Evolutionary conservation across 2,888 invertebrate genomes (phyloP).

Genomic region (Elegia similella): DNA sequence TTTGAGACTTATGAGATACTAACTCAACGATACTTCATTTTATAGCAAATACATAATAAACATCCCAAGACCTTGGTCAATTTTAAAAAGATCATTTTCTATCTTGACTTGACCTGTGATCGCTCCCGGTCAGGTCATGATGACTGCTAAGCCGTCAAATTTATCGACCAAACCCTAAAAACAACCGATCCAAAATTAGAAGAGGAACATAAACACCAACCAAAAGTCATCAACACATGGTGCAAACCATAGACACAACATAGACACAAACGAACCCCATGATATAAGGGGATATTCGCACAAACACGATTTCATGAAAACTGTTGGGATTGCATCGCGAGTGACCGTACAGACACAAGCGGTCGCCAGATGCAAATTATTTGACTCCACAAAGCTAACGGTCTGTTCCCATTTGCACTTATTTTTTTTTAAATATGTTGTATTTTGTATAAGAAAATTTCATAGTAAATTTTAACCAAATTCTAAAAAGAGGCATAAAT

Average conservation of each 20-base stretch:
- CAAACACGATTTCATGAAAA: slow-evolving; percentile 14
- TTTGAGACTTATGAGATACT: too few relatives aligned
- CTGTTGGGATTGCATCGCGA: slow-evolving; percentile 20
- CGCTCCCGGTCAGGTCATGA: too few relatives aligned
- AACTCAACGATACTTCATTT: too few relatives aligned
- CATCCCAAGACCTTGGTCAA: too few relatives aligned
- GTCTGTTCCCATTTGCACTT: neutral
- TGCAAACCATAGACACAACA: slow-evolving; percentile 2
- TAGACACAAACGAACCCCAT: neutral
- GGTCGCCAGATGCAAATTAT: slow-evolving; percentile 43
- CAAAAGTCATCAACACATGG: slow-evolving; percentile 9
- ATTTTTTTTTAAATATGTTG: neutral
- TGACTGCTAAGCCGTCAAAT: too few relatives aligned
- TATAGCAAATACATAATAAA: too few relatives aligned
- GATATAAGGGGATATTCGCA: neutral
- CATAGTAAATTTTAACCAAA: too few relatives aligned
- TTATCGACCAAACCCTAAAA: too few relatives aligned
- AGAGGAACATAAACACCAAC: neutral
- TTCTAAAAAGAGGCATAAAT: too few relatives aligned
- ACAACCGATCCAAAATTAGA: neutral
- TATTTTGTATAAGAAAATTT: too few relatives aligned
- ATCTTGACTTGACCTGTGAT: too few relatives aligned
- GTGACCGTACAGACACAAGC: slow-evolving; percentile 15
- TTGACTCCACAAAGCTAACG: slow-evolving; percentile 31
- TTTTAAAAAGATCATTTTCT: too few relatives aligned